These are phyloP conservation scores for Tokudaia muenninki DNA, from an alignment of 2,797 vertebrate species.

Conservation along the genomic window DNA sequence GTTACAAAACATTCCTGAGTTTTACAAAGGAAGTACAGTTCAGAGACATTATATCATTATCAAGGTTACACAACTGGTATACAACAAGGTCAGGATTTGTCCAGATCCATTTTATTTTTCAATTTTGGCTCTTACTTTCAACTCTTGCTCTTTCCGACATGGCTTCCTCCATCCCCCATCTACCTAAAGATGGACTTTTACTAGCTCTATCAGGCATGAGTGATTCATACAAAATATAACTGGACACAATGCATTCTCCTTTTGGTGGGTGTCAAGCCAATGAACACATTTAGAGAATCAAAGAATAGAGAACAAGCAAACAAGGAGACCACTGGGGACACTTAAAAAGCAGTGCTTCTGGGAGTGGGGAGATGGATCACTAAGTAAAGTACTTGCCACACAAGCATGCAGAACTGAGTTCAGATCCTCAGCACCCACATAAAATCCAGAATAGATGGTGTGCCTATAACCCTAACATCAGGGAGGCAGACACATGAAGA, in stretches of 20 bases:
- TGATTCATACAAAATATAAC: background rate
- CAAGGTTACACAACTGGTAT: background rate
- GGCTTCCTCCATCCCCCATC: background rate
- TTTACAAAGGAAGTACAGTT: background rate
- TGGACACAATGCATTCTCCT: background rate
- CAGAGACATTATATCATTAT: background rate
- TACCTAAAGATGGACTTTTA: background rate
- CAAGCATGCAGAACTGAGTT: background rate
- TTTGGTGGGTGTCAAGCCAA: background rate
- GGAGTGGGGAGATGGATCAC: background rate
- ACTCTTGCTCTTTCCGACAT: background rate
- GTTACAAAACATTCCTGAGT: background rate
- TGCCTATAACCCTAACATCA: background rate
- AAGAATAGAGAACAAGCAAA: background rate
- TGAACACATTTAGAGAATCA: background rate
- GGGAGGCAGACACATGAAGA: background rate
- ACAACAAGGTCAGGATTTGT: background rate
- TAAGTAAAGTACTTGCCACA: background rate
- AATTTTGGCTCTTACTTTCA: background rate
- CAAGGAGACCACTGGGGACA: background rate
- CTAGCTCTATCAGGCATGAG: background rate
- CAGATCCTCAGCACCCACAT: background rate
- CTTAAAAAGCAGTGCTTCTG: background rate
- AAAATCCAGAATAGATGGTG: background rate
- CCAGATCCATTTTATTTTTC: background rate